Evolutionary conservation across 2,113 vertebrate species (phyloP), one percentile per base, ranked within the genome.

Genomic region (Xyrauchen texanus): DNA sequence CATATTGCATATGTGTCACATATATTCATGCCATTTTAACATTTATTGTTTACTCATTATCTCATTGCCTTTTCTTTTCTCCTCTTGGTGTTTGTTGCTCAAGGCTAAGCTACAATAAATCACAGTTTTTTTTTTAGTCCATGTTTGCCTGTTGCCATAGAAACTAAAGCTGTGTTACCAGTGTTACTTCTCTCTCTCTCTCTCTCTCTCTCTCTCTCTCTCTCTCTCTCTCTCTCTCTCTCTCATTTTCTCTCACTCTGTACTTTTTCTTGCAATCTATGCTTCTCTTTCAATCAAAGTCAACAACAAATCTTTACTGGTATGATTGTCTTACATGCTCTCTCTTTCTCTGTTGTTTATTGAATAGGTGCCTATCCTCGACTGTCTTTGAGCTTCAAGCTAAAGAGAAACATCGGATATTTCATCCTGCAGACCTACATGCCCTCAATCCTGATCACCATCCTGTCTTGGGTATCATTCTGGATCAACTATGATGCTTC

Each of bases 401-500:
- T 99, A 88, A 98, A 98, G 90, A 94, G 97, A 84, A 99, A 98
- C 88, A 98, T 98, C n/a, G 98, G 98, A 34, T 99, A 99, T 89
- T 98, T 99, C 91, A 98, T 98, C 87, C 94, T 98, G 76, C 98
- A 98, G 93, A 99, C 98, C 2, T 98, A 99, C 90, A 99, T 99
- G 98, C 98, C 98, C 88, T 98, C 98, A 70, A 98, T 96, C 86
- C 93, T 99, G 88, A 99, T 99, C 89, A 99, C 97, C 76, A 99
- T 99, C 90, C 92, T 99, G 76, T 99, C 98, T 64, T 99, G 97
- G 97, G 98, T 99, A 77, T 98, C 98, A 49, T 98, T 98, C 93
- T 99, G 97, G 98, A 98, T 99, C 89, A 98, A 98, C 90, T 99
- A 99, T 7, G 98, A 99, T 76, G 98, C 97, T 75, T 99, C 98